Percentiles rank a stretch among this genome's conserved stretches.
Evolutionary conservation across 2,888 invertebrate species (phyloP).

Genomic region (Lissocephala sabroskyi): DNA sequence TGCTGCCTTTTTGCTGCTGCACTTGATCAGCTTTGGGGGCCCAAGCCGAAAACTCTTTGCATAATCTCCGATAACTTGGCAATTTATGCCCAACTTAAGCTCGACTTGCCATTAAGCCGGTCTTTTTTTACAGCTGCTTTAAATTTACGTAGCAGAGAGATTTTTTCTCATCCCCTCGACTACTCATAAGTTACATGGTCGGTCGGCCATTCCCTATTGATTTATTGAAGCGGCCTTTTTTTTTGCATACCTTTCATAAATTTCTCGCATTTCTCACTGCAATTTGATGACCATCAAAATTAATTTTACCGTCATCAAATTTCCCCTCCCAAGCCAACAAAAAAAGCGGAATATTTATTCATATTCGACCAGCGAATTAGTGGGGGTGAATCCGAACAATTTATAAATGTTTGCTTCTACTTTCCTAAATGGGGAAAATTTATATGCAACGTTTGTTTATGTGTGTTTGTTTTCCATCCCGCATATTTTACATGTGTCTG

Average conservation of each 20-base stretch:
- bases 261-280: background rate
- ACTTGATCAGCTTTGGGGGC: no score
- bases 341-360: background rate
- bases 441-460: background rate
- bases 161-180: no score
- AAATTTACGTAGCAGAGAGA: no score
- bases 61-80: no score
- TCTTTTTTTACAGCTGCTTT: background rate
- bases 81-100: no score
- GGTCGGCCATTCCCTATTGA: no score
- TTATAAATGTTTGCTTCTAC: background rate
- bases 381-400: background rate
- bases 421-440: background rate
- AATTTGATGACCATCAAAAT: constrained; percentile 25
- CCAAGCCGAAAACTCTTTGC: no score
- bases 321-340: no score
- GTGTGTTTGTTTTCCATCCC: constrained; percentile 9
- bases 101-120: constrained; percentile 18
- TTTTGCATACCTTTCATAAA: no score
- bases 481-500: constrained; percentile 9
- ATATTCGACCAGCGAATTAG: background rate
- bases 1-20: background rate
- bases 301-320: constrained; percentile 32
- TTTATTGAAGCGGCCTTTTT: no score
- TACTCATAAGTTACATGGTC: no score